A percentile compares a stretch with the other conserved stretches of the same genome.
Evolutionary conservation across 2,113 vertebrate genomes (phyloP).

Genomic region (Bufo bufo): DNA sequence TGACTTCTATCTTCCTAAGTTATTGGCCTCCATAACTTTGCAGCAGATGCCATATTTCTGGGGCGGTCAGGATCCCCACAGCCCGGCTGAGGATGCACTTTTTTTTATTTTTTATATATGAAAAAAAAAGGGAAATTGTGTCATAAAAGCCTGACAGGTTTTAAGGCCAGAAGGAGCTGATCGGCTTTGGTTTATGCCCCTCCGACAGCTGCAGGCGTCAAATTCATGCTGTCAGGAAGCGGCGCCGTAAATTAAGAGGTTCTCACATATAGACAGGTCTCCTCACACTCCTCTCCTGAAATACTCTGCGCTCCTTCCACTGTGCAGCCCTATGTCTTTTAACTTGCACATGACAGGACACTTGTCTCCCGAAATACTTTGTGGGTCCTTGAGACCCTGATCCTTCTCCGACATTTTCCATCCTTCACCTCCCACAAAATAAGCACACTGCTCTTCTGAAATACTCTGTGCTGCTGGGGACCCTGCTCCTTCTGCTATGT

Average conservation of each 20-base stretch:
- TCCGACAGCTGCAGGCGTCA: neutral
- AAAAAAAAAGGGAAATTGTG: neutral
- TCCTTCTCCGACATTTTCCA: no score
- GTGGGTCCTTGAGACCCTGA: no score
- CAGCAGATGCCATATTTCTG: constrained; percentile 1
- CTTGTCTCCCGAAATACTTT: no score
- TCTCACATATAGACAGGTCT: neutral
- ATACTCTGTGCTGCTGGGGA: no score
- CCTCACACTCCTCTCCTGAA: no score
- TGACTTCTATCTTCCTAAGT: neutral
- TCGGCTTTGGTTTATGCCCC: neutral
- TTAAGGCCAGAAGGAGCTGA: neutral
- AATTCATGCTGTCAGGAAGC: neutral
- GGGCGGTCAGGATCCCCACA: neutral
- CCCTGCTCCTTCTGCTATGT: no score
- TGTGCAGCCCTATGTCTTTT: no score
- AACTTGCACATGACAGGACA: no score
- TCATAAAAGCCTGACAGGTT: neutral
- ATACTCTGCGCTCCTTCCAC: no score
- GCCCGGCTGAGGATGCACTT: neutral
- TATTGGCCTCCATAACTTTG: neutral
- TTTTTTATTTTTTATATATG: neutral
- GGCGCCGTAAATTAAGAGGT: neutral
- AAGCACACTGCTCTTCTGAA: no score
- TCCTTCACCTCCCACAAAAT: no score